Percentiles rank a stretch among this genome's conserved stretches.
These are phyloP conservation scores for Pteruthius melanotis DNA, from an alignment of 2,113 vertebrate species.

Conservation along the genomic window DNA sequence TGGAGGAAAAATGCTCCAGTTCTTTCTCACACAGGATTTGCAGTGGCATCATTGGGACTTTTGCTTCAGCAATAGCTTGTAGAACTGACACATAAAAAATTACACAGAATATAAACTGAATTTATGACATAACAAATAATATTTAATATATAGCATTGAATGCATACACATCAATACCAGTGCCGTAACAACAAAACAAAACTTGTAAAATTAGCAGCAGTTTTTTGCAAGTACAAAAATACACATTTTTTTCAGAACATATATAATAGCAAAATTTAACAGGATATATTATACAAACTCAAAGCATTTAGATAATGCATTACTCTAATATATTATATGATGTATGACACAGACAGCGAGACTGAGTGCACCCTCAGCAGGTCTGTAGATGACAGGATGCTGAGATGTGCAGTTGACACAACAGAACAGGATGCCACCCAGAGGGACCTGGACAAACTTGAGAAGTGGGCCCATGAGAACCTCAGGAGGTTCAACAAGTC, in stretches of 20 bases:
- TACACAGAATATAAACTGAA: neutral
- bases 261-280: conserved; percentile 81
- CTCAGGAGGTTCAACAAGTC: neutral
- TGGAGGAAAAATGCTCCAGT: neutral
- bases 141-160: conserved; percentile 75
- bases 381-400: neutral
- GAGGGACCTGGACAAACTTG: neutral
- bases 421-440: neutral
- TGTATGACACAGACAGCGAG: neutral
- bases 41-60: neutral
- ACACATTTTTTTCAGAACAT: conserved; percentile 86
- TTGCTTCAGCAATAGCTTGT: neutral
- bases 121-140: conserved; percentile 68
- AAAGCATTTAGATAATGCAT: conserved; percentile 82
- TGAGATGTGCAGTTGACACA: neutral
- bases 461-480: neutral
- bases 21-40: neutral
- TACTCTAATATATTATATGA: conserved; percentile 78
- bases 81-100: neutral
- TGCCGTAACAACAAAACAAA: conserved; percentile 72
- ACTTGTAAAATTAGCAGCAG: conserved; percentile 86
- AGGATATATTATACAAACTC: conserved; percentile 87
- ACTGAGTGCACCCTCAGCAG: neutral
- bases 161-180: conserved; percentile 73
- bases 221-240: conserved; percentile 94